These are phyloP conservation scores for Sebastes reedi DNA, from an alignment of 2,797 vertebrate species.

Conservation along the genomic window DNA sequence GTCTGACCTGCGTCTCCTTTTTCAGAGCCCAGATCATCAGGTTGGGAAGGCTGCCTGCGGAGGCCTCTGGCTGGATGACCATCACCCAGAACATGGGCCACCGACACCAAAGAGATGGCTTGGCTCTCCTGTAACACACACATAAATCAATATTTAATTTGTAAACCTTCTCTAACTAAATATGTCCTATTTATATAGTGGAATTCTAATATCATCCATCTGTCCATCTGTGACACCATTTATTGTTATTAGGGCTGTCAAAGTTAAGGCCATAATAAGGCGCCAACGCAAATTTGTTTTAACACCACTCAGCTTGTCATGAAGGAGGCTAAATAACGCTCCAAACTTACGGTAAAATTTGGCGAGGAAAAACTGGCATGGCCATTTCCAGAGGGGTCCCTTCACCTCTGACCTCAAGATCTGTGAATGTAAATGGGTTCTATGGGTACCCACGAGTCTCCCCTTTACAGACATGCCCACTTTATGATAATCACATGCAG, in stretches of 20 bases:
- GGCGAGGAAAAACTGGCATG: too few relatives aligned
- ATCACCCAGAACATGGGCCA: conserved; percentile 83
- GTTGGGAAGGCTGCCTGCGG: conserved; percentile 76
- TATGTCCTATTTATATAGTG: background rate
- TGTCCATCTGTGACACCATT: background rate
- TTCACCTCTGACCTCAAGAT: too few relatives aligned
- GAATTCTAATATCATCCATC: background rate
- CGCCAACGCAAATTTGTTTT: too few relatives aligned
- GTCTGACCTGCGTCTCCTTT: conserved; percentile 77
- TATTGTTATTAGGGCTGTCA: too few relatives aligned
- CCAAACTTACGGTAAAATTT: too few relatives aligned
- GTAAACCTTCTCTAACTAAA: background rate
- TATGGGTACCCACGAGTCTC: too few relatives aligned
- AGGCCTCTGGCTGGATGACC: conserved; percentile 63
- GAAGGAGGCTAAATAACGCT: too few relatives aligned
- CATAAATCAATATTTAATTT: background rate
- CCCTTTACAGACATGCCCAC: too few relatives aligned
- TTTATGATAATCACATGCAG: too few relatives aligned
- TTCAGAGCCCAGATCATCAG: conserved; percentile 75
- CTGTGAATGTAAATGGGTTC: too few relatives aligned
- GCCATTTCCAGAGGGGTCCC: too few relatives aligned
- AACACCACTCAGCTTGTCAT: accelerated
- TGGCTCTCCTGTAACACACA: conserved; percentile 86
- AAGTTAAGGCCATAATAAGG: too few relatives aligned
- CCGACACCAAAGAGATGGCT: conserved; percentile 86